A percentile compares a stretch with the other conserved stretches of the same genome.
These are phyloP conservation scores for Bettongia penicillata DNA, from an alignment of 2,113 vertebrate species.

Conservation along the genomic window DNA sequence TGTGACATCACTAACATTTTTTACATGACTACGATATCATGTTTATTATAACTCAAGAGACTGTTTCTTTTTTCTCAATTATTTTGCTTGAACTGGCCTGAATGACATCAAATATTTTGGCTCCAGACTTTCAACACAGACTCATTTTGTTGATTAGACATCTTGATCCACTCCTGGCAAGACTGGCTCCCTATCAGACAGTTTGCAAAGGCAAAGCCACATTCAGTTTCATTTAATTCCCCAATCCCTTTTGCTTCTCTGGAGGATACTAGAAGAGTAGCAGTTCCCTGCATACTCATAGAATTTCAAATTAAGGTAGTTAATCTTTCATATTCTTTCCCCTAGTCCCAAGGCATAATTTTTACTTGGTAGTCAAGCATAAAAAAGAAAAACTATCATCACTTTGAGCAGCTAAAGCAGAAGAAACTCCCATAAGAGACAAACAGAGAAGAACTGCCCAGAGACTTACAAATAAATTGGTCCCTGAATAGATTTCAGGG, in stretches of 20 bases:
- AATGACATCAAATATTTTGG: not conserved
- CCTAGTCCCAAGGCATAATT: not conserved
- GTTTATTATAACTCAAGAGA: not conserved
- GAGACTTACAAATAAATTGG: not conserved
- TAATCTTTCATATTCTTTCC: not conserved
- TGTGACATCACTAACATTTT: not conserved
- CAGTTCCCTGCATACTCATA: not conserved
- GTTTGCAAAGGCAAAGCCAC: not conserved
- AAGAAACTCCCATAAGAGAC: not conserved
- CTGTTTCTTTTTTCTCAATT: not conserved
- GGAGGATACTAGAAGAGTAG: not conserved
- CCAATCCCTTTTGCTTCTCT: not conserved
- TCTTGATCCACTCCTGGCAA: not conserved
- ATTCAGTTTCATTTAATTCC: not conserved
- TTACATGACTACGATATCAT: not conserved
- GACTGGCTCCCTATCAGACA: not conserved
- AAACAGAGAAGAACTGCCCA: not conserved
- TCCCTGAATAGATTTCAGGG: not conserved
- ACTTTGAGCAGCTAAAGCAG: too few species aligned
- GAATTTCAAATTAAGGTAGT: not conserved
- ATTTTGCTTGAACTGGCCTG: not conserved
- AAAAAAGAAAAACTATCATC: not conserved
- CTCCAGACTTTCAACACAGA: not conserved
- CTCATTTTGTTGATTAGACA: not conserved
- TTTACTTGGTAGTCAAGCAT: not conserved